A percentile compares a stretch with the other conserved stretches of the same genome.
phyloP scores from a whole-genome alignment of 2,113 vertebrate species.

The Rhineura floridana region DNA sequence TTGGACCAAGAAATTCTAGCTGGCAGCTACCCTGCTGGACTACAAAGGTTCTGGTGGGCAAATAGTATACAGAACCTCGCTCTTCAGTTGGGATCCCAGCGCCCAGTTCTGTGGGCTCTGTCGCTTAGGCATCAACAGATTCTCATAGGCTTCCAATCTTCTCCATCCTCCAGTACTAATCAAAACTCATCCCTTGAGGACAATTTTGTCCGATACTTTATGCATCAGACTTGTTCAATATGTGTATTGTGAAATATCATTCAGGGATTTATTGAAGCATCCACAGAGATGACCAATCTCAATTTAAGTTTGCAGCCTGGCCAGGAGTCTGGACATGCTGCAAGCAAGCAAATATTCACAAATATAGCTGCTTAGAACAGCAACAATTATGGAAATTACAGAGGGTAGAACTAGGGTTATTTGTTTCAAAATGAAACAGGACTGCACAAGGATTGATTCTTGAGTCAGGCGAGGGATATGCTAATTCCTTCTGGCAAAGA shows the following conservation, averaged over 20 bases:
- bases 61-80: not conserved
- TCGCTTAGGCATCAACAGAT: not conserved
- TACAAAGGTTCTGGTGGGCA: not conserved
- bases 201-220: not conserved
- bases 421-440: not conserved
- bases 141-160: not conserved
- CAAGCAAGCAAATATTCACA: not conserved
- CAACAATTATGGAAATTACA: not conserved
- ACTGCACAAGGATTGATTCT: not conserved
- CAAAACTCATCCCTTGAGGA: not conserved
- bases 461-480: not conserved
- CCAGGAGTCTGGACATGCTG: not conserved
- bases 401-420: not conserved
- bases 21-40: not conserved
- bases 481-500: conserved; percentile 3
- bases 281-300: not conserved
- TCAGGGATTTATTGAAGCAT: not conserved
- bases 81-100: too few species aligned
- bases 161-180: not conserved
- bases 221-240: not conserved
- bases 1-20: not conserved
- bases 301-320: not conserved
- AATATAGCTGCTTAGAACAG: not conserved
- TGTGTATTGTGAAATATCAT: not conserved
- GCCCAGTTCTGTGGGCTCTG: not conserved